Conservation (phyloP, 2,113 vertebrate species). For the Cochlearius cochlearius region DNA sequence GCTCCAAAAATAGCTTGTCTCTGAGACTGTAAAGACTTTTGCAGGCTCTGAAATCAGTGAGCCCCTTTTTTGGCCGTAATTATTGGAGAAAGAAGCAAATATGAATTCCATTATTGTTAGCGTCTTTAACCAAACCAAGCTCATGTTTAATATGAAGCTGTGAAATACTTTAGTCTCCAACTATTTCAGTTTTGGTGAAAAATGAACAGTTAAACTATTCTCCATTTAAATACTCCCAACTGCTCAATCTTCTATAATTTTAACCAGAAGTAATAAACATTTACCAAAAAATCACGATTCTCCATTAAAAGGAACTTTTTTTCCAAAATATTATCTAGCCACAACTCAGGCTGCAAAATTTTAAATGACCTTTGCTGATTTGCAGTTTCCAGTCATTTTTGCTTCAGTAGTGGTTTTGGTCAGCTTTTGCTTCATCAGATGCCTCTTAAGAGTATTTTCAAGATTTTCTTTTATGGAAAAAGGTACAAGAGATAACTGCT, state of each 20-base stretch:
- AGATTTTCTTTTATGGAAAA: not conserved
- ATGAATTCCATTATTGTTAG: not conserved
- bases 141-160: not conserved
- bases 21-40: not conserved
- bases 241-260: not conserved
- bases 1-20: not conserved
- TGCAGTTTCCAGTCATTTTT: slow-evolving; percentile 39
- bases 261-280: not conserved
- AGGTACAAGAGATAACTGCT: not conserved
- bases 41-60: not conserved
- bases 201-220: not conserved
- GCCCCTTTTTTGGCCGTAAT: not conserved
- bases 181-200: not conserved
- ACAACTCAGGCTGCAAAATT: not conserved
- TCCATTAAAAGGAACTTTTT: not conserved
- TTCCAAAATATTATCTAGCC: not conserved
- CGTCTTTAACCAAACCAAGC: not conserved
- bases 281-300: not conserved
- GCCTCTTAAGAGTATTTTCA: not conserved
- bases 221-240: not conserved
- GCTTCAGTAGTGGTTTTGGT: not conserved
- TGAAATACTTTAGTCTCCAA: not conserved
- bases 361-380: not conserved
- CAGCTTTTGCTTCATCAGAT: not conserved
- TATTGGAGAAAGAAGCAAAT: not conserved